phyloP scores from a whole-genome alignment of 2,888 invertebrate genomes.

The Pterostichus niger region DNA sequence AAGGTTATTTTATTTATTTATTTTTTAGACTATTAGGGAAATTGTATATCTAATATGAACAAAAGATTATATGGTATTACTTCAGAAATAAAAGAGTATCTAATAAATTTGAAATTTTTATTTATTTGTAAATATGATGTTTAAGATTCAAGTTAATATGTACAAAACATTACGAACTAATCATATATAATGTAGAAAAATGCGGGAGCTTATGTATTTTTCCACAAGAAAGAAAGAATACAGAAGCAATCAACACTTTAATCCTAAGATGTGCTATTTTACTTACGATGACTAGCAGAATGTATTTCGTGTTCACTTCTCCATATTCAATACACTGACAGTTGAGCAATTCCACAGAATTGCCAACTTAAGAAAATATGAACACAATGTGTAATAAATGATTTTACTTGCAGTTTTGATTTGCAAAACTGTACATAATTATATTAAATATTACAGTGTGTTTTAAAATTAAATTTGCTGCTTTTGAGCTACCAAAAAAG shows the following conservation, averaged over 20 bases:
- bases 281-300: conserved; percentile 77
- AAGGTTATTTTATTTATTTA: too few species aligned
- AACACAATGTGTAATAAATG: conserved; percentile 55
- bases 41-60: too few species aligned
- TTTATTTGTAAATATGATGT: conserved; percentile 76
- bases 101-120: conserved; percentile 73
- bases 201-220: conserved; percentile 60
- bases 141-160: conserved; percentile 76
- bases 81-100: neutral
- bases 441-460: conserved; percentile 52
- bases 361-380: conserved; percentile 51
- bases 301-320: conserved; percentile 72
- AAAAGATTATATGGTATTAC: neutral
- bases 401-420: conserved; percentile 58
- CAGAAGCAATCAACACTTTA: conserved; percentile 72
- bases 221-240: conserved; percentile 71
- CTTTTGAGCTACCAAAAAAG: conserved; percentile 56
- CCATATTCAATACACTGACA: conserved; percentile 61
- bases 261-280: conserved; percentile 70
- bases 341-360: conserved; percentile 32
- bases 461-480: conserved; percentile 49
- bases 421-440: conserved; percentile 56
- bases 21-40: too few species aligned
- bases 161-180: conserved; percentile 76
- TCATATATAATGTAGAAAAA: conserved; percentile 72